Conservation (phyloP, 2,888 invertebrate genomes). For the Phengaris arion region DNA sequence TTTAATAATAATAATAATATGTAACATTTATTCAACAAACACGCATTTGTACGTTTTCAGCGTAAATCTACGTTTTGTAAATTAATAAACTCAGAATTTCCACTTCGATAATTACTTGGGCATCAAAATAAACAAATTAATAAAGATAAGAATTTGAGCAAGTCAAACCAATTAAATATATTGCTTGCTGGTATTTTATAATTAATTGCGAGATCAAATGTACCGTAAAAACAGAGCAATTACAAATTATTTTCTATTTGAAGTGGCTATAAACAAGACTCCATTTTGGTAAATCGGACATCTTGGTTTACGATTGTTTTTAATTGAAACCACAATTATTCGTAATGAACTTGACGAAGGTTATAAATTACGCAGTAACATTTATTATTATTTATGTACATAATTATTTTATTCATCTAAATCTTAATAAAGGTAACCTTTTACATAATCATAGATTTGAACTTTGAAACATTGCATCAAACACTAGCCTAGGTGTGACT, state of each 20-base stretch:
- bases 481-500: too few relatives aligned
- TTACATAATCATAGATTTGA: too few relatives aligned
- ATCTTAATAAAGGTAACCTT: too few relatives aligned
- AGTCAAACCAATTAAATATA: slow-evolving; percentile 15
- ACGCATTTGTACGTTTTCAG: too few relatives aligned
- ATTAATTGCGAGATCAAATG: slow-evolving; percentile 13
- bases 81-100: background rate
- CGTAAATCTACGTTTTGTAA: background rate
- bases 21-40: too few relatives aligned
- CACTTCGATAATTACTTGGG: background rate
- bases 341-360: background rate
- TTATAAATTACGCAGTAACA: too few relatives aligned
- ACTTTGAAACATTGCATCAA: too few relatives aligned
- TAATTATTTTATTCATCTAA: too few relatives aligned
- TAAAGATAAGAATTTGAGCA: background rate
- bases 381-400: too few relatives aligned
- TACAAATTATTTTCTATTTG: slow-evolving; percentile 14
- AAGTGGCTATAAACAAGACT: background rate
- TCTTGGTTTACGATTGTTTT: slow-evolving; percentile 10
- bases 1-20: too few relatives aligned
- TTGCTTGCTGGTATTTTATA: background rate
- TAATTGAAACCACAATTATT: slow-evolving; percentile 11
- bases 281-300: slow-evolving; percentile 5
- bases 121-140: slow-evolving; percentile 11
- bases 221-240: background rate